Conservation (phyloP, 1,140 invertebrate species). For the Apis laboriosa region DNA sequence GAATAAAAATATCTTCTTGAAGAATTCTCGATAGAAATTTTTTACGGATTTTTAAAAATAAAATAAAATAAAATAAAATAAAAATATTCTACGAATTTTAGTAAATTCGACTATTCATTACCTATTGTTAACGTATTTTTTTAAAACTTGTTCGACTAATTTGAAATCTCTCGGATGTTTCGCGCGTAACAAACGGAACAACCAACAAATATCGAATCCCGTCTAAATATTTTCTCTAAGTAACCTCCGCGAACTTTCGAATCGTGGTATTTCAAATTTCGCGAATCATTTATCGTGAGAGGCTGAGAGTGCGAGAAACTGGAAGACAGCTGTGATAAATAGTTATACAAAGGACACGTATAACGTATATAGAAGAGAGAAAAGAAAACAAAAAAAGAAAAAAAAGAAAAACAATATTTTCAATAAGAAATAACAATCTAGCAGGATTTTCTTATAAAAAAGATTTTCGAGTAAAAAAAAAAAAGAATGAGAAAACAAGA, state of each 20-base stretch:
- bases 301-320: slow-evolving; percentile 53
- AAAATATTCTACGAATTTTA: no score
- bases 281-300: neutral
- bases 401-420: no score
- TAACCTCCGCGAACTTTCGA: neutral
- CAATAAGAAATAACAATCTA: neutral
- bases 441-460: slow-evolving; percentile 1
- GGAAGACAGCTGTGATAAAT: slow-evolving; percentile 17
- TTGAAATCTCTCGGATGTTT: neutral
- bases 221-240: neutral
- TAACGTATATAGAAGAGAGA: neutral
- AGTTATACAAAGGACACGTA: slow-evolving; percentile 14
- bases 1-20: neutral
- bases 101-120: no score
- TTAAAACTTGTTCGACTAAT: neutral
- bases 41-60: neutral
- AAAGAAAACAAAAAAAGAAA: no score
- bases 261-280: neutral
- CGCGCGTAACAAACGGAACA: neutral
- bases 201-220: neutral
- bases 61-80: no score
- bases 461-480: neutral
- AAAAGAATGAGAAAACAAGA: neutral
- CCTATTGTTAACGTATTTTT: neutral
- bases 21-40: neutral